Evolutionary conservation across 2,113 vertebrate genomes (phyloP).

Genomic region (Brienomyrus longianalis): DNA sequence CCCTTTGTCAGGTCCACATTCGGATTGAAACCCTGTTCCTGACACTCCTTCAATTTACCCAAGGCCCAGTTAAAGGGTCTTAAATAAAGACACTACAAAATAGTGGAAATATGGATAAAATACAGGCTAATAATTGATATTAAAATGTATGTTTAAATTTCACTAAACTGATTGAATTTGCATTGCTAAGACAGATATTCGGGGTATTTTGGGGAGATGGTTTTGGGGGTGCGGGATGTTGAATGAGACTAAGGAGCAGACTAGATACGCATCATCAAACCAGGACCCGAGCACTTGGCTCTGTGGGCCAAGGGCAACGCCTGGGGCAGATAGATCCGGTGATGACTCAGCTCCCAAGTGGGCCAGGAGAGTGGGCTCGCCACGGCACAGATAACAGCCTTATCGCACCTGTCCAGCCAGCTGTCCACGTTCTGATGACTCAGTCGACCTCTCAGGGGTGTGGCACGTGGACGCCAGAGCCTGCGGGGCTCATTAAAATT

Average conservation of each 20-base stretch:
- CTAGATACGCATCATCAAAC: neutral
- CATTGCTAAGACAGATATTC: neutral
- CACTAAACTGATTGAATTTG: neutral
- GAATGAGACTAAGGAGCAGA: neutral
- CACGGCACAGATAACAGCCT: neutral
- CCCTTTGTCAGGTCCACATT: neutral
- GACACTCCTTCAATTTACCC: neutral
- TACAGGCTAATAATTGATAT: neutral
- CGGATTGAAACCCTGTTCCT: neutral
- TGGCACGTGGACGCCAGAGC: neutral
- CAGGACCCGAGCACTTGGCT: neutral
- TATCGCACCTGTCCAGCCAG: conserved; percentile 20
- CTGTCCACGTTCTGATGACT: conserved; percentile 15
- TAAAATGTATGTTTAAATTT: neutral
- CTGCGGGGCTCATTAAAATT: neutral
- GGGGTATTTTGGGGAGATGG: neutral
- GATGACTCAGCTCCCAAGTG: neutral
- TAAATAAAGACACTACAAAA: neutral
- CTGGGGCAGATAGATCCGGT: neutral
- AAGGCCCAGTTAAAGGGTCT: neutral
- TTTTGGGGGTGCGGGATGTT: neutral
- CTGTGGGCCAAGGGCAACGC: neutral
- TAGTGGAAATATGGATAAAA: neutral
- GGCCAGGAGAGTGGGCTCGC: neutral
- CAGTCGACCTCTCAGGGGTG: neutral